Percentiles rank a stretch among this genome's conserved stretches.
These are phyloP conservation scores for Cynopterus brachyotis DNA, from an alignment of 2,113 vertebrate species.

Conservation along the genomic window DNA sequence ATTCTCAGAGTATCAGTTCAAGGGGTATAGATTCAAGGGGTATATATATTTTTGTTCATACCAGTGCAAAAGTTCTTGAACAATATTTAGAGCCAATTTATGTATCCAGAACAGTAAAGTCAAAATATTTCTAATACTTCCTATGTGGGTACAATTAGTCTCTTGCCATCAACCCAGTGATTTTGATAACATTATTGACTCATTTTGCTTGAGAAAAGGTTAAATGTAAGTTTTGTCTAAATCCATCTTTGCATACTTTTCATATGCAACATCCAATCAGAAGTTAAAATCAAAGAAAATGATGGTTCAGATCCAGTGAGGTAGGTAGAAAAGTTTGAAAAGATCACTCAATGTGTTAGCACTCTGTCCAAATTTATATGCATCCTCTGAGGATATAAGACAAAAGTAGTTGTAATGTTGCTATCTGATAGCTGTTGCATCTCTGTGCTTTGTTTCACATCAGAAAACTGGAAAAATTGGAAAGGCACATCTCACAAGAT, in stretches of 20 bases:
- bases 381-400: constrained; percentile 83
- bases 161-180: constrained; percentile 64
- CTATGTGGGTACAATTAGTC: constrained; percentile 70
- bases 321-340: constrained; percentile 90
- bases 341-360: constrained; percentile 86
- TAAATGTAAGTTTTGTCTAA: constrained; percentile 89
- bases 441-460: constrained; percentile 86
- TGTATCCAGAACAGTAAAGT: not conserved
- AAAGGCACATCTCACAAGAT: constrained; percentile 81
- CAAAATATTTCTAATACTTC: not conserved
- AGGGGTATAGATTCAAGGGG: not conserved
- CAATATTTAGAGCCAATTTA: not conserved
- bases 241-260: constrained; percentile 90
- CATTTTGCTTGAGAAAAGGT: constrained; percentile 88
- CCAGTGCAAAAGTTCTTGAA: not conserved
- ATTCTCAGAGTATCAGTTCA: not conserved
- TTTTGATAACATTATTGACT: constrained; percentile 71
- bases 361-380: constrained; percentile 79
- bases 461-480: constrained; percentile 80
- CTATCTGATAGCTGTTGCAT: constrained; percentile 77
- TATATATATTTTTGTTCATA: not conserved
- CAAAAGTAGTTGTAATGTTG: constrained; percentile 81
- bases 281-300: constrained; percentile 92
- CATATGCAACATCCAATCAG: constrained; percentile 90
- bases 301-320: constrained; percentile 91